Base-by-base conservation (phyloP, 2,888 invertebrate genomes). In the Tridacna gigas region DNA sequence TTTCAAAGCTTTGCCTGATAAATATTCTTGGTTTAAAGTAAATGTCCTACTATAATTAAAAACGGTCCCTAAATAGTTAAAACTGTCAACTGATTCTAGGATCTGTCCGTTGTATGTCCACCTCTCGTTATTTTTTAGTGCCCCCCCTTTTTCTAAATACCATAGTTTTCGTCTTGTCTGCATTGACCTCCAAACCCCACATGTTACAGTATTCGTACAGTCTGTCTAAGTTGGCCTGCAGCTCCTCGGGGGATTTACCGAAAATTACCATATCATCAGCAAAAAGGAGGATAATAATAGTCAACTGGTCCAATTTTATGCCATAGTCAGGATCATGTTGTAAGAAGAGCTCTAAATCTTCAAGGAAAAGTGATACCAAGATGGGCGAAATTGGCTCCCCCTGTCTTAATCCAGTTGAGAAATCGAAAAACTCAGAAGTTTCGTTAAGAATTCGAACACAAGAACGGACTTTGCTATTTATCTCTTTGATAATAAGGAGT, bases 401-500 rank as follows among this genome's bases (percentile, higher is more conserved):
- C 45, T 75, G 74, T 37, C 60, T 26, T n/a, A 74, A 26, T 18
- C 67, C 66, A 60, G 48, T 22, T 22, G 65, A 25, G 25, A 37
- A 25, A 28, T 65, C 26, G 37, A 66, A 79, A 28, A 67, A 80
- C 5, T 74, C 74, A 9, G 74, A 75, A 22, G 20, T 66, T 9
- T 15, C 18, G 60, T 56, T 60, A 56, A 45, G 56, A n/a, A 2
- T 28, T 67, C 74, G 65, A 18, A 80, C 67, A 65, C 75, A 75
- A 9, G 79, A 65, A 45, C 67, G 74, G 22, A 80, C 67, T 56
- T 74, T 67, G 20, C 26, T 25, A 56, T 80, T 74, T 74, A 80
- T 66, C 56, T 74, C 67, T 67, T 28, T n/a, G 56, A 65, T 51
- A 74, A 63, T 61, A 48, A 61, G 67, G 25, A 73, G 20, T 22